These are phyloP conservation scores for Myotis planiceps DNA, from an alignment of 2,797 vertebrate species.

Conservation along the genomic window DNA sequence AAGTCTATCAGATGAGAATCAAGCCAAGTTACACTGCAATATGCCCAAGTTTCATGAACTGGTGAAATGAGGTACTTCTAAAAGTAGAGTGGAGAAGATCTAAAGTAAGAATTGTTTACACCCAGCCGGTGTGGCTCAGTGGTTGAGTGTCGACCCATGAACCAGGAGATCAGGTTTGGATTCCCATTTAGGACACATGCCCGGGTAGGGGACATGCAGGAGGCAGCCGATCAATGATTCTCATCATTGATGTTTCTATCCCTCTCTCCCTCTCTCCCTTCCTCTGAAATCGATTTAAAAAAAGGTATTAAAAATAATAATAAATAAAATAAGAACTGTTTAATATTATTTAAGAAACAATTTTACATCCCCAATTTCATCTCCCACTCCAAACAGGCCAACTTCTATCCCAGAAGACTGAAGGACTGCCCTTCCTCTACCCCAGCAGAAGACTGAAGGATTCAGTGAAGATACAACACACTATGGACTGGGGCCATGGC, in stretches of 20 bases:
- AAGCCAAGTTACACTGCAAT: background rate
- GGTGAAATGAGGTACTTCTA: background rate
- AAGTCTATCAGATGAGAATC: background rate
- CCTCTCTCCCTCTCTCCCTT: too few relatives aligned
- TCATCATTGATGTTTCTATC: too few relatives aligned
- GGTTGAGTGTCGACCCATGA: too few relatives aligned
- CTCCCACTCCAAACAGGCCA: background rate
- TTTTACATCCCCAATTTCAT: background rate
- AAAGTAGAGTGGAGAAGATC: background rate
- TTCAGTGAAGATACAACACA: background rate
- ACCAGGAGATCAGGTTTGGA: too few relatives aligned
- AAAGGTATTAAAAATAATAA: too few relatives aligned
- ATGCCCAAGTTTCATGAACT: slow-evolving; percentile 19
- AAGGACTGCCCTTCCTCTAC: background rate
- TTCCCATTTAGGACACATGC: too few relatives aligned
- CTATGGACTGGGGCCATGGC: background rate
- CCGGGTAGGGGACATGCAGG: too few relatives aligned
- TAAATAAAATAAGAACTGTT: background rate
- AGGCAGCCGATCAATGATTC: too few relatives aligned
- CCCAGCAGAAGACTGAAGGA: background rate
- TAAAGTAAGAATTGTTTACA: background rate
- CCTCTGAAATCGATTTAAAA: too few relatives aligned
- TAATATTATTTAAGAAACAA: background rate
- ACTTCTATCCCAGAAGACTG: background rate
- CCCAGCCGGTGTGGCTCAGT: too few relatives aligned